Percentiles rank a stretch among this genome's conserved stretches.
These are phyloP conservation scores for Epicampocera succincta DNA, from an alignment of 2,888 invertebrate genomes.

Conservation along the genomic window DNA sequence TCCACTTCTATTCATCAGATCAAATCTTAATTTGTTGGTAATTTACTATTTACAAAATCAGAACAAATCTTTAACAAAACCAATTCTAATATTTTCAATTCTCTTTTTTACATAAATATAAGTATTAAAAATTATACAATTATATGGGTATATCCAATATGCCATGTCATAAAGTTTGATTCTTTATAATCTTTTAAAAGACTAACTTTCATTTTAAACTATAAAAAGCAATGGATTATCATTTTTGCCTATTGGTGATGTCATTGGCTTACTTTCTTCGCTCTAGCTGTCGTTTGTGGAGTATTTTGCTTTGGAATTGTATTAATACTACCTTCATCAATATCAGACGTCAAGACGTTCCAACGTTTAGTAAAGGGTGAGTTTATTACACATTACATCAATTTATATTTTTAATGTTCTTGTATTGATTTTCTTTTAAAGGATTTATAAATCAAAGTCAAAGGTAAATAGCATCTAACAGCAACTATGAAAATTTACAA, in stretches of 20 bases:
- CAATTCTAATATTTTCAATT: conserved; percentile 58
- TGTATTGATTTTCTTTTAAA: conserved; percentile 58
- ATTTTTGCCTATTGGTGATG: conserved; percentile 62
- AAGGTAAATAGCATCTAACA: conserved; percentile 48
- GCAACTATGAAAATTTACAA: conserved; percentile 32
- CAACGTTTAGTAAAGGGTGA: conserved; percentile 57
- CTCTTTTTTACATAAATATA: conserved; percentile 43
- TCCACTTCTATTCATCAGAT: conserved; percentile 60
- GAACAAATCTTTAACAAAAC: conserved; percentile 57
- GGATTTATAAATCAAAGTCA: conserved; percentile 37
- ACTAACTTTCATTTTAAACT: conserved; percentile 48
- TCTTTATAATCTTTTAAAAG: conserved; percentile 45
- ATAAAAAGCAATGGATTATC: conserved; percentile 59
- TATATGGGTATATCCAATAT: conserved; percentile 45
- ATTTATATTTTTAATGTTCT: conserved; percentile 39
- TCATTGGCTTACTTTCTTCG: conserved; percentile 72
- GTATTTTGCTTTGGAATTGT: conserved; percentile 72
- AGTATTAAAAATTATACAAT: conserved; percentile 23
- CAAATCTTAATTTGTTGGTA: conserved; percentile 64
- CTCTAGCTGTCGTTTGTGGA: conserved; percentile 62
- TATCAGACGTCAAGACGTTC: not conserved
- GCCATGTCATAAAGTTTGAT: conserved; percentile 40
- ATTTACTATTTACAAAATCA: conserved; percentile 62
- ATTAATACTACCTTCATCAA: conserved; percentile 52
- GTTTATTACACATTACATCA: conserved; percentile 36